These are phyloP conservation scores for Leptinotarsa texana DNA, from an alignment of 1,140 invertebrate genomes.

Conservation along the genomic window DNA sequence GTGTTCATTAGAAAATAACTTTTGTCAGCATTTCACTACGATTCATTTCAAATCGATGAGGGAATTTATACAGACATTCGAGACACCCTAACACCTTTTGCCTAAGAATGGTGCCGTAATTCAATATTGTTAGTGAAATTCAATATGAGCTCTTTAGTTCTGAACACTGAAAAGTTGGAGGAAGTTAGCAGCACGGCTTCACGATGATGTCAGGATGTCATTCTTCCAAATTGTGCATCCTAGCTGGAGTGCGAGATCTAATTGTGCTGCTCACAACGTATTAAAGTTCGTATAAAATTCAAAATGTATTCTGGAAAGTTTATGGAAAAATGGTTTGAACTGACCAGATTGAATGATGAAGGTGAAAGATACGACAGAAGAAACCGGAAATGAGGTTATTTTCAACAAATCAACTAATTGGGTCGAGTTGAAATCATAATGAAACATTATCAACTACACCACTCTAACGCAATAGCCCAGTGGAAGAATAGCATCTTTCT, in stretches of 20 bases:
- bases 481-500: too few species aligned
- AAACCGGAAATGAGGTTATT: too few species aligned
- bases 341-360: too few species aligned
- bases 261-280: background rate
- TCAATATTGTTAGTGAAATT: constrained; percentile 8
- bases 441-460: too few species aligned
- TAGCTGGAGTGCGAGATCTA: background rate
- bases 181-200: constrained; percentile 6
- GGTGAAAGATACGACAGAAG: too few species aligned
- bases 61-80: background rate
- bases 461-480: too few species aligned
- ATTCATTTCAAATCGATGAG: background rate
- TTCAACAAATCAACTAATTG: too few species aligned
- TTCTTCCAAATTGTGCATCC: background rate
- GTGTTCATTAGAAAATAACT: too few species aligned
- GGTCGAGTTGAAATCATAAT: too few species aligned
- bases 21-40: too few species aligned
- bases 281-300: background rate
- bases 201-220: background rate
- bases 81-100: background rate
- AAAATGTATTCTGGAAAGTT: background rate
- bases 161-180: constrained; percentile 21
- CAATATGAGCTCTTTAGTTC: constrained; percentile 19
- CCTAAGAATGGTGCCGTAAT: constrained; percentile 1
- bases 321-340: too few species aligned